phyloP scores from a whole-genome alignment of 2,797 vertebrate genomes.

The Otolemur crassicaudatus region DNA sequence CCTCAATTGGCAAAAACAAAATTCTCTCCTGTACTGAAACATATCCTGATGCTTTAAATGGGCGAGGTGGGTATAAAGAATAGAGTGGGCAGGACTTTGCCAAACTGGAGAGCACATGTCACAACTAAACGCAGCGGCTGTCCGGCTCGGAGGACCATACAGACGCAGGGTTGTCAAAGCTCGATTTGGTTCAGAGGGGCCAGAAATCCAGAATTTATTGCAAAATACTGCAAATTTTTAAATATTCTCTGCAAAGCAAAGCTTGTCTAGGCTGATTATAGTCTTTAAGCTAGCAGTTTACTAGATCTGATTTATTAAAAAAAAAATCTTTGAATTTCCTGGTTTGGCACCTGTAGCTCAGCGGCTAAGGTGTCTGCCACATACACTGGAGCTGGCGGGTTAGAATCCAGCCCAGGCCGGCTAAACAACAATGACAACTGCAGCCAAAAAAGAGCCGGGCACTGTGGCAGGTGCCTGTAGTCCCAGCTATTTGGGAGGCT shows the following conservation, averaged over 20 bases:
- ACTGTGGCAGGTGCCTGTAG: too few species aligned
- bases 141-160: accelerated
- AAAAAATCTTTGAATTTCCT: neutral
- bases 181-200: neutral
- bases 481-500: too few species aligned
- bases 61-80: neutral
- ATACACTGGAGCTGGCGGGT: too few species aligned
- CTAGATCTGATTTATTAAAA: neutral
- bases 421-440: too few species aligned
- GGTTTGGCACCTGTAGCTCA: too few species aligned
- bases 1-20: neutral
- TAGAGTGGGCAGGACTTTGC: neutral
- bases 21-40: neutral
- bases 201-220: neutral
- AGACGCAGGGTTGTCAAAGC: neutral
- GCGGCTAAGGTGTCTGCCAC: too few species aligned
- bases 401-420: too few species aligned
- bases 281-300: neutral
- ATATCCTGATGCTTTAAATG: neutral
- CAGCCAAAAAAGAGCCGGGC: too few species aligned
- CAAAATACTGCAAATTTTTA: neutral
- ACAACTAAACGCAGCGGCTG: accelerated
- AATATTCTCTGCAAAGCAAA: neutral
- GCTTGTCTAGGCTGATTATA: neutral
- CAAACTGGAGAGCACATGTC: neutral